Evolutionary conservation across 2,113 vertebrate genomes (phyloP), one percentile per base, ranked within the genome.

Genomic region (Hylia prasina): DNA sequence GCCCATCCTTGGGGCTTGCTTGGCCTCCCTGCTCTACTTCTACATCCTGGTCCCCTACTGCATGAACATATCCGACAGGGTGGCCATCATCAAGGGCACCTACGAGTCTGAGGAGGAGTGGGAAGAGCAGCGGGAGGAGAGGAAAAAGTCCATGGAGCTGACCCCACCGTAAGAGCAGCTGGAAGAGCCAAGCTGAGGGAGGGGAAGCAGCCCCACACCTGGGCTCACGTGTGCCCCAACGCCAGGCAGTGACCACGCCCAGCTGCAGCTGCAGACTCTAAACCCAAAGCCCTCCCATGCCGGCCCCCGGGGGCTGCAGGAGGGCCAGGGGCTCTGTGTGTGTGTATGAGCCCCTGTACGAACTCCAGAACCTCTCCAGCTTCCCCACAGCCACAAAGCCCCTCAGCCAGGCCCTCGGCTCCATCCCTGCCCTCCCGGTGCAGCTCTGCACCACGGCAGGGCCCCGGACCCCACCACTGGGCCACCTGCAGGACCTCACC

Each of bases 21-120:
- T 98, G 70, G 98, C 98, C 3, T 96, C 98, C 27, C 47, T 98
- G 60, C 92, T 98, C 51, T 98, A 98, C 95, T 98, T 98, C 96
- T 98, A 98, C 87, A 48, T 98, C 78, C 97, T 99, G 6, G 96
- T 97, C 22, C 98, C 98, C 53, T 95, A 98, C 83, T 97, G 98
- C 85, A 97, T 98, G 96, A 98, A 97, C 94, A 68, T 97, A 44
- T 96, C 96, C 0, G 98, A 98, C 12, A 97, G 98, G 27, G 56
- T 98, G 22, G 98, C 98, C 30, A 91, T 98, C 27, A 3, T 98
- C 92, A 98, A 98, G 94, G 98, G 98, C 90, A 98, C 97, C 2
- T 98, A 98, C 1, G 97, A 98, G 80, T 96, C 98, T 0, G 98
- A 98, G 54, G 98, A 98, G 45, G 98, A 98, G 40, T 98, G 98